Evolutionary conservation across 2,797 vertebrate species (phyloP).

Genomic region (Meriones psammophilus): DNA sequence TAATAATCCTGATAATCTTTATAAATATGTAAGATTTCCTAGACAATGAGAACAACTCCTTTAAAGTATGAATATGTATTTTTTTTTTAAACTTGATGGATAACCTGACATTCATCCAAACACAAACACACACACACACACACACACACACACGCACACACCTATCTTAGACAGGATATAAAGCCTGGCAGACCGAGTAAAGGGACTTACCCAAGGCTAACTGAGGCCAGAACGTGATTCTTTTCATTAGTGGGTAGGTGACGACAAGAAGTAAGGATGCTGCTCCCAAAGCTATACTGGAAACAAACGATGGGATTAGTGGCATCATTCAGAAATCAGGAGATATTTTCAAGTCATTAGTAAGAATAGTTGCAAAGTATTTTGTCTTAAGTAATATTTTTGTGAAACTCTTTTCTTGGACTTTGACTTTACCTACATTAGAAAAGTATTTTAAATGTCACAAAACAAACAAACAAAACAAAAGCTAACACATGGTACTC

Average conservation of each 20-base stretch:
- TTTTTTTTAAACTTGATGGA: conserved; percentile 24
- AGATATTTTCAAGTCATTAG: neutral
- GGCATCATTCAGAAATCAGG: neutral
- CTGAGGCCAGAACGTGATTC: conserved; percentile 98
- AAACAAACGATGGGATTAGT: conserved; percentile 54
- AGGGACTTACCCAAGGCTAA: conserved; percentile 92
- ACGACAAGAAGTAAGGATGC: conserved; percentile 94
- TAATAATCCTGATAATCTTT: conserved; percentile 7
- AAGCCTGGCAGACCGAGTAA: neutral
- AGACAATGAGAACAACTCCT: neutral
- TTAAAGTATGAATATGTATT: conserved; percentile 61
- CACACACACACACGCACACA: neutral
- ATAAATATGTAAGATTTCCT: conserved; percentile 10
- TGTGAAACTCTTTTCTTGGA: conserved; percentile 34
- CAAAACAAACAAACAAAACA: conserved; percentile 8
- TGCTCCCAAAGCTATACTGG: conserved; percentile 94
- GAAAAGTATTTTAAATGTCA: conserved; percentile 37
- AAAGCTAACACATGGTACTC: neutral
- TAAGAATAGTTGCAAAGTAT: conserved; percentile 4
- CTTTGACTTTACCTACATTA: neutral
- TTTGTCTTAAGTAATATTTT: conserved; percentile 33
- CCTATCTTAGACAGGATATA: neutral
- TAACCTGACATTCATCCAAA: neutral
- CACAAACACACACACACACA: neutral
- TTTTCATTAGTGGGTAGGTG: conserved; percentile 97